A percentile compares a stretch with the other conserved stretches of the same genome.
Evolutionary conservation across 2,113 vertebrate genomes (phyloP).

Genomic region (Protomyctophum bolini): DNA sequence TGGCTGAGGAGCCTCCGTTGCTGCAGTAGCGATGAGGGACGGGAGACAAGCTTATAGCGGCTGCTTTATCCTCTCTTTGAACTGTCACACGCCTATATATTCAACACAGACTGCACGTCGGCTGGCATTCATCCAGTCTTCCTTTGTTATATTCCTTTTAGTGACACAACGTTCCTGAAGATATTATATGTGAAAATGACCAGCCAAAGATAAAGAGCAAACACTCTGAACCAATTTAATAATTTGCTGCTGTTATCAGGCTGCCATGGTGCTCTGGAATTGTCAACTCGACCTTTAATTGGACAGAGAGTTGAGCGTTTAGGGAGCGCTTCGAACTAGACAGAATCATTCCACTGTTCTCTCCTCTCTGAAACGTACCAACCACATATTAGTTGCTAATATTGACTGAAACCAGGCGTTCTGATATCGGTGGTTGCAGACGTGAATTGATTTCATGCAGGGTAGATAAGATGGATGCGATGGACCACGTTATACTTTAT

Average conservation of each 20-base stretch:
- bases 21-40: slow-evolving; percentile 38
- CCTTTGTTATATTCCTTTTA: not conserved
- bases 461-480: too few species aligned
- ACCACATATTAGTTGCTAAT: slow-evolving; percentile 35
- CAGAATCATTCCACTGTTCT: slow-evolving; percentile 15
- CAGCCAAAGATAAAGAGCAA: slow-evolving; percentile 37
- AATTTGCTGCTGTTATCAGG: slow-evolving; percentile 15
- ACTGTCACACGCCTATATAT: slow-evolving; percentile 10
- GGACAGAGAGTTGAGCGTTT: slow-evolving; percentile 50
- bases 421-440: slow-evolving; percentile 3
- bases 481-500: not conserved
- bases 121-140: slow-evolving; percentile 3
- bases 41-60: not conserved
- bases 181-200: slow-evolving; percentile 12
- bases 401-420: slow-evolving; percentile 28
- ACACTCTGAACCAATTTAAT: not conserved
- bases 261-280: slow-evolving; percentile 27
- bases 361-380: slow-evolving; percentile 19
- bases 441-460: slow-evolving; percentile 31
- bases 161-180: not conserved
- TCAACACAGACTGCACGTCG: not conserved
- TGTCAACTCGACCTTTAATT: slow-evolving; percentile 61
- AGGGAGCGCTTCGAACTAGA: slow-evolving; percentile 4
- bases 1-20: slow-evolving; percentile 27
- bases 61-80: slow-evolving; percentile 38